Evolutionary conservation across 1,140 invertebrate species (phyloP), one percentile per base, ranked within the genome.

Genomic region (Drosophila tristis): DNA sequence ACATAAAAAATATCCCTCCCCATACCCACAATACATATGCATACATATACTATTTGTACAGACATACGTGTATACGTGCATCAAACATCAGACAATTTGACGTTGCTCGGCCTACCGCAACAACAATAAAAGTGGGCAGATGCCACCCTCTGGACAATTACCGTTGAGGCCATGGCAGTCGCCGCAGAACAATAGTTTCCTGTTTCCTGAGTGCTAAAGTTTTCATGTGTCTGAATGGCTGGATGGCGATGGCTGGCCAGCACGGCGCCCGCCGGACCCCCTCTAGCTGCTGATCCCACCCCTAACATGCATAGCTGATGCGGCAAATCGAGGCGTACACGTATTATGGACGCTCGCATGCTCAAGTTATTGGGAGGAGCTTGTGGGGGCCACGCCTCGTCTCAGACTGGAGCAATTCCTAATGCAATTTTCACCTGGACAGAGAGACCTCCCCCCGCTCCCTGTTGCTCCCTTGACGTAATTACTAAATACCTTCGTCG

Each of bases 401-500:
- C 44, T 16, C 50, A 5, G 8, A 35, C 51, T 42, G 23, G 57
- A 77, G 55, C 73, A 20, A 65, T 70, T 73, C 63, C 62, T 80
- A 84, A 89, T 89, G 84, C 84, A 89, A 89, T 89, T 87, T 89
- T 79, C 79, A 82, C 84, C 72, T 87, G 42, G 47, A 61, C 31
- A 2, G 29, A 8, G 20, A 16, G 48, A 29, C 23, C 51, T 48
- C 6, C 47, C 39, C 23, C 15, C 54, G 16, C 57, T 29, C n/a
- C 51, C 45, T 35, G 48, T 45, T 49, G 16, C 35, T 53, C 45
- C 50, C 80, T 72, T 59, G 82, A 89, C 84, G 84, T 89, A 89
- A 87, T 89, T 87, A 89, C 84, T 87, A 89, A 87, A 87, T 87
- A 89, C 75, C 79, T 87, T 80, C 77, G 84, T 66, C 62, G 67